A percentile compares a stretch with the other conserved stretches of the same genome.
These are phyloP conservation scores for Julus scanicus DNA, from an alignment of 2,888 invertebrate species.

Conservation along the genomic window DNA sequence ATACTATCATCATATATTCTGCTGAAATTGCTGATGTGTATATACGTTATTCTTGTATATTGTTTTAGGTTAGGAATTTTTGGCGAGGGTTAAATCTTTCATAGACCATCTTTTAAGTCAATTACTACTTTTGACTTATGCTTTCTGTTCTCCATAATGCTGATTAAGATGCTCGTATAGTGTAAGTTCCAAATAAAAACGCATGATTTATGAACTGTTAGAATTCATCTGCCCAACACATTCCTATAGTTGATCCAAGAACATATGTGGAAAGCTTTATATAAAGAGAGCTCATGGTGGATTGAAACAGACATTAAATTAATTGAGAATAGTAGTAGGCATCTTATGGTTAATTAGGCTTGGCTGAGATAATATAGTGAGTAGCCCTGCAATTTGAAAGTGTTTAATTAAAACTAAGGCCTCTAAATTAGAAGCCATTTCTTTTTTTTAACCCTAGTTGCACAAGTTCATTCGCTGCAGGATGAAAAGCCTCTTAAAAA, in stretches of 20 bases:
- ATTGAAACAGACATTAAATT: background rate
- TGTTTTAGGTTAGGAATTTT: too few relatives aligned
- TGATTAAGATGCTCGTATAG: background rate
- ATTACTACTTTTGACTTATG: background rate
- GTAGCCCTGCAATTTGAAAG: background rate
- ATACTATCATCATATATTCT: too few relatives aligned
- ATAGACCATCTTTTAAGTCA: background rate
- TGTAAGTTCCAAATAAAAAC: background rate
- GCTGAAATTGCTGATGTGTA: too few relatives aligned
- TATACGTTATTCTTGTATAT: too few relatives aligned
- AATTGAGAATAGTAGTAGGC: background rate
- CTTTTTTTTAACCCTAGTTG: background rate
- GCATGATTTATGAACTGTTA: conserved; percentile 4
- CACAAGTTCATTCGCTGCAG: background rate
- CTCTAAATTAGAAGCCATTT: background rate
- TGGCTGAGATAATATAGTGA: background rate
- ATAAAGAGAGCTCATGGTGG: background rate
- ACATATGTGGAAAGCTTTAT: background rate
- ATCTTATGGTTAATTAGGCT: conserved; percentile 1
- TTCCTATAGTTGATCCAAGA: background rate
- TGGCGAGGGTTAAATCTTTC: too few relatives aligned
- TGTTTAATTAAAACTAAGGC: conserved; percentile 31
- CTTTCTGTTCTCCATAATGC: conserved; percentile 10
- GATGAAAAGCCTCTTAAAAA: background rate
- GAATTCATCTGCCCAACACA: background rate